A percentile compares a stretch with the other conserved stretches of the same genome.
Evolutionary conservation across 2,888 invertebrate genomes (phyloP).

Genomic region (Nemotelus nigrinus): DNA sequence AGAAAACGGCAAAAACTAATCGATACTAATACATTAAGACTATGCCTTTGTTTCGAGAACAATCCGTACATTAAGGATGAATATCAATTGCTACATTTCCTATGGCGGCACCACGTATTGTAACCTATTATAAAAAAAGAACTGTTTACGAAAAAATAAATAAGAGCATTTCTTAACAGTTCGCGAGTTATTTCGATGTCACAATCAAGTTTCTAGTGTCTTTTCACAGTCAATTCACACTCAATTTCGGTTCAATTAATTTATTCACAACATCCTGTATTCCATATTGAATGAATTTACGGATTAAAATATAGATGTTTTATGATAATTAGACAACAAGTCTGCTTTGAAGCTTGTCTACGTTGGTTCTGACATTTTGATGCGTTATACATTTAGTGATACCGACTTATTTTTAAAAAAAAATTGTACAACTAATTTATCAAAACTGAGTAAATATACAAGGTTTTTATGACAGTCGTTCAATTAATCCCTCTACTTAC

Average conservation of each 20-base stretch:
- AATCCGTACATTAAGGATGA: background rate
- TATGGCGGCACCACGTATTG: slow-evolving; percentile 31
- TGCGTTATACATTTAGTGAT: too few species aligned
- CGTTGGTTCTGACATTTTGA: background rate
- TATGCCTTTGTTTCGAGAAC: background rate
- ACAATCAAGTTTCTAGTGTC: slow-evolving; percentile 25
- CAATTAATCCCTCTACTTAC: too few species aligned
- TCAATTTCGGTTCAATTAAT: slow-evolving; percentile 19
- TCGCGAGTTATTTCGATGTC: slow-evolving; percentile 25
- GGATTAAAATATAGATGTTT: slow-evolving; percentile 29
- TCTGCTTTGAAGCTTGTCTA: slow-evolving; percentile 1
- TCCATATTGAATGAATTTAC: slow-evolving; percentile 21
- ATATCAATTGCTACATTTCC: slow-evolving; percentile 32
- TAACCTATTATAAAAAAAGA: background rate
- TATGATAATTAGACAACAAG: slow-evolving; percentile 35
- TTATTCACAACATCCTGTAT: slow-evolving; percentile 36
- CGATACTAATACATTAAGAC: slow-evolving; percentile 3
- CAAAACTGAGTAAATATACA: too few species aligned
- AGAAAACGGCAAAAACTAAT: background rate
- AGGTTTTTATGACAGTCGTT: too few species aligned
- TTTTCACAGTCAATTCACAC: slow-evolving; percentile 33
- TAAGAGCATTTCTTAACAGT: slow-evolving; percentile 6
- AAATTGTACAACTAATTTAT: too few species aligned
- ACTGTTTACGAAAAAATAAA: slow-evolving; percentile 6
- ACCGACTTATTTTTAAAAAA: too few species aligned